Conservation (phyloP, 2,797 vertebrate species). For the Pithecia hirsuta region DNA sequence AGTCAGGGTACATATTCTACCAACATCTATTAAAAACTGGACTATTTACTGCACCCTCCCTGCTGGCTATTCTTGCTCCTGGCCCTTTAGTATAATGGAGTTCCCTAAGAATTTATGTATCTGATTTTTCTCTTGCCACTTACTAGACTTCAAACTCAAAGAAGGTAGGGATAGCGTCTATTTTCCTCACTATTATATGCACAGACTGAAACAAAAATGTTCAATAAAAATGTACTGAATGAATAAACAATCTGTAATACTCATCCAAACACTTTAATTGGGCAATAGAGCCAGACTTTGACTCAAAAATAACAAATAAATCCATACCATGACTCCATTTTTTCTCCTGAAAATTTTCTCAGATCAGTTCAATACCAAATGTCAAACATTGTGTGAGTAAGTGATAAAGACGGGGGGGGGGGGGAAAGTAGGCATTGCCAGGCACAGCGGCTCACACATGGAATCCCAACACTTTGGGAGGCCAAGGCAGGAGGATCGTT, state of each 20-base stretch:
- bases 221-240: not conserved
- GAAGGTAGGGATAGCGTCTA: not conserved
- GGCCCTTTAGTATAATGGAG: not conserved
- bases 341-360: not conserved
- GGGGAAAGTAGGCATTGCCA: not conserved
- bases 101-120: not conserved
- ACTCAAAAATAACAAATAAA: not conserved
- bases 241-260: not conserved
- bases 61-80: not conserved
- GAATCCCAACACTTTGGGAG: not conserved
- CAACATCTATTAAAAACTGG: not conserved
- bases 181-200: not conserved
- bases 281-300: too few species aligned
- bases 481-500: not conserved
- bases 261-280: not conserved
- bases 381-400: not conserved
- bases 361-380: not conserved
- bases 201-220: not conserved
- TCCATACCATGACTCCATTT: not conserved
- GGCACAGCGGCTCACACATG: not conserved
- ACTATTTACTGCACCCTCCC: not conserved
- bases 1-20: not conserved
- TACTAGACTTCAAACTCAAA: not conserved
- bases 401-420: not conserved
- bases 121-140: not conserved